Base-by-base conservation (phyloP, 2,888 invertebrate species). In the Pherbina coryleti region DNA sequence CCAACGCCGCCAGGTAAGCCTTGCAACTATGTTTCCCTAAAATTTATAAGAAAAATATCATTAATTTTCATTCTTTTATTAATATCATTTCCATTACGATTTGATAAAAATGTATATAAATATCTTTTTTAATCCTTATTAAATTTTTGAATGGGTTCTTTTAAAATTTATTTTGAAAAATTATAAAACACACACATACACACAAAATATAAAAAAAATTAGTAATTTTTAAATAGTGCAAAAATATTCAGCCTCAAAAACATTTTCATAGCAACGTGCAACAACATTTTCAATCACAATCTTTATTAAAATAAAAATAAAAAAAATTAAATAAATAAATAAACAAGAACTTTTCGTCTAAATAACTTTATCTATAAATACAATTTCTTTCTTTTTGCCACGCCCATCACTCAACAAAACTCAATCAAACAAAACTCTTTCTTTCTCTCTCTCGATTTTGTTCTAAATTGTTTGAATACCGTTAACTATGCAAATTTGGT, bases 1-100 rank as follows among this genome's bases (percentile, higher is more conserved):
- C 89, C 92, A 83, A 92, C 92, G 79, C 91, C 93, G 87, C 92
- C 93, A 92, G 93, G 93, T 94, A 92, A 87, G 82, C 79, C 62
- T 79, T 77, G 78, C 75, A 17, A 17, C 31, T 31, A n/a, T n/a
- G 14, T 31, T 28, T 17, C 17, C 31, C 0, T n/a, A 1, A 28
- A 25, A 31, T 31, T n/a, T 22, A 60, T 25, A 11, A 1, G 14
- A 44, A 44, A 44, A 25, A 64, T 31, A 34, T 64, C 62, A 73
- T 49, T 57, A 44, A 62, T 19, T 73, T 73, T 73, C 73, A 73
- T 62, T 73, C n/a, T 28, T 73, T 37, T 44, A 51, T 69, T 51
- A 22, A 62, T 73, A 62, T 73, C 73, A 62, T 73, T 73, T 73
- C 28, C 60, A 73, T 62, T 73, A 14, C 14, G n/a, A 73, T 73